Evolutionary conservation across 2,797 vertebrate species (phyloP).

Genomic region (Danio aesculapii): DNA sequence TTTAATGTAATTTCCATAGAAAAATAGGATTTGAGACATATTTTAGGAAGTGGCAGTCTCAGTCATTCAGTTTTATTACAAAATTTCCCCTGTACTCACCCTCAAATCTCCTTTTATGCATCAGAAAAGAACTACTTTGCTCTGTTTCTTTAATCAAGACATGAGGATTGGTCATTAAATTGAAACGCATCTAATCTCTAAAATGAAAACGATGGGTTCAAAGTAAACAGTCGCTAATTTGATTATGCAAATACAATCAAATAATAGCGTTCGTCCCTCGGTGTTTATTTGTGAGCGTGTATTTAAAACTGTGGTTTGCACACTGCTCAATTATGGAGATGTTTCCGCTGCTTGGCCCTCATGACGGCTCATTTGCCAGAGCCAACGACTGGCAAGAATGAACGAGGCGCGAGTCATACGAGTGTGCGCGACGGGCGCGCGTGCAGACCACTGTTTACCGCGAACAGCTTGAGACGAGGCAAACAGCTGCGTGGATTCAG

Average conservation of each 20-base stretch:
- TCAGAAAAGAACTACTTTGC: not conserved
- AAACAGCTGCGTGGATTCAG: constrained; percentile 29
- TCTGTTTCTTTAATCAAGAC: not conserved
- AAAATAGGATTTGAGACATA: not conserved
- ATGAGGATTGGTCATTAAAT: not conserved
- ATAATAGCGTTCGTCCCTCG: not conserved
- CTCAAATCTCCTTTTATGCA: not conserved
- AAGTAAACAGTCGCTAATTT: not conserved
- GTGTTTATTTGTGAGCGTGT: not conserved
- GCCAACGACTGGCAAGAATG: constrained; percentile 44
- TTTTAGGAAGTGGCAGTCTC: not conserved
- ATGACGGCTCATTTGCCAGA: constrained; percentile 39
- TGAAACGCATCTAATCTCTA: not conserved
- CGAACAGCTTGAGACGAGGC: constrained; percentile 34
- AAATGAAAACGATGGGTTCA: not conserved
- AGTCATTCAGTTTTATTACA: not conserved
- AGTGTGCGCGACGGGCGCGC: constrained; percentile 44
- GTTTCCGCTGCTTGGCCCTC: constrained; percentile 40
- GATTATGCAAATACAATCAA: not conserved
- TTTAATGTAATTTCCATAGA: not conserved
- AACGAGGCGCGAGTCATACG: constrained; percentile 51
- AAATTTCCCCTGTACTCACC: too few relatives aligned
- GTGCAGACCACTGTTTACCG: constrained; percentile 47
- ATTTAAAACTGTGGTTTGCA: constrained; percentile 15
- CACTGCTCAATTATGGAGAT: constrained; percentile 41